These are phyloP conservation scores for Megaceryle torquata DNA, from an alignment of 2,113 vertebrate genomes.

Conservation along the genomic window DNA sequence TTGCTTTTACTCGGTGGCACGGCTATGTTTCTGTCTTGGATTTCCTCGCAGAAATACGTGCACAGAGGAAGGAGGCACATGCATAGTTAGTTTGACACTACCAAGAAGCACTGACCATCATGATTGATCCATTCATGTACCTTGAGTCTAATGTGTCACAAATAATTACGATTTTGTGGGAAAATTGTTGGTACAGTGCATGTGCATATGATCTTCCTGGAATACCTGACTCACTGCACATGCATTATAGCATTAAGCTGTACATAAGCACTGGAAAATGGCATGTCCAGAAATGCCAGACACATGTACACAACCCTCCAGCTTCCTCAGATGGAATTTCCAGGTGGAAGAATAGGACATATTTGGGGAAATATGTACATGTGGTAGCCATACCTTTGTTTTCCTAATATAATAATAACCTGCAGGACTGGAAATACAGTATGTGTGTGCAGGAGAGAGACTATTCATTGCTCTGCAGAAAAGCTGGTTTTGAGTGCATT, in stretches of 20 bases:
- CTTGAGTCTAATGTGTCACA: neutral
- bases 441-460: neutral
- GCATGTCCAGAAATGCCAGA: neutral
- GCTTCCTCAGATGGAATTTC: neutral
- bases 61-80: neutral
- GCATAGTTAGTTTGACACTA: neutral
- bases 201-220: neutral
- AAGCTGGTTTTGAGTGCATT: neutral
- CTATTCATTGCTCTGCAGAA: neutral
- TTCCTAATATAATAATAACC: neutral
- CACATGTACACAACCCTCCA: neutral
- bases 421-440: neutral
- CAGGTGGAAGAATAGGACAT: neutral
- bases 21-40: neutral
- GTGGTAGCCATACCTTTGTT: neutral
- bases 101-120: neutral
- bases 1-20: neutral
- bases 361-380: neutral
- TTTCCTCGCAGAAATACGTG: neutral
- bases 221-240: neutral
- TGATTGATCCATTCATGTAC: neutral
- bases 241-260: neutral
- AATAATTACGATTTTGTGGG: neutral
- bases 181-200: neutral
- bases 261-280: neutral